Evolutionary conservation across 2,797 vertebrate genomes (phyloP), one percentile per base, ranked within the genome.

Genomic region (Vireo griseus): DNA sequence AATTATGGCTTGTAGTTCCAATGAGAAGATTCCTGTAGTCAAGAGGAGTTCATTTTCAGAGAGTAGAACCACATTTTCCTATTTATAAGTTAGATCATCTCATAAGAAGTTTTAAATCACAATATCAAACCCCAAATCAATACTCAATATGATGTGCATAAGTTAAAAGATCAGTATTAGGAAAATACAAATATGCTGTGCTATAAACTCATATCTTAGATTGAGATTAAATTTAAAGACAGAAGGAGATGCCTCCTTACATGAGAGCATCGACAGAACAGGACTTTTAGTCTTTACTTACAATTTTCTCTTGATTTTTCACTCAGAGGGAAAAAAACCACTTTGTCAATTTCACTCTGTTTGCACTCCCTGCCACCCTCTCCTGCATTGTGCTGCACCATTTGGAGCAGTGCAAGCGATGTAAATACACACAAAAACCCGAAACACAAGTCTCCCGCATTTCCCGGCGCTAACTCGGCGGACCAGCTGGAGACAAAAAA

Each of bases 151-250:
- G 0, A 81, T 2, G 9, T 5, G 6, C 40, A 13, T 0, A 9
- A 4, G 6, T 48, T 88, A 57, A 88, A 57, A 39, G 3, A 26
- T 0, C 0, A 66, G 4, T 7, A 51, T 9, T 4, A 7, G 8
- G 8, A 72, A 72, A 75, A 54, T 1, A 72, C 2, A 63, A 50
- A 50, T 3, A 31, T 0, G 0, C 2, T 25, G 2, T 0, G 2
- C 9, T 26, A 62, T 17, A 37, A 88, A 63, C 13, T 40, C 3
- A 0, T 28, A 21, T 33, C 13, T 76, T 17, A 6, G 4, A 10
- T 2, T 9, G 12, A 19, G 6, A 58, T 25, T 18, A 71, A 48
- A 63, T 9, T 16, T 16, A 25, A 20, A 10, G 26, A 82, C 37
- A 42, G 8, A 44, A 21, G 13, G 1, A 55, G 4, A 24, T 16